Base-by-base conservation (phyloP, 2,113 vertebrate genomes). In the Cavia porcellus region DNA sequence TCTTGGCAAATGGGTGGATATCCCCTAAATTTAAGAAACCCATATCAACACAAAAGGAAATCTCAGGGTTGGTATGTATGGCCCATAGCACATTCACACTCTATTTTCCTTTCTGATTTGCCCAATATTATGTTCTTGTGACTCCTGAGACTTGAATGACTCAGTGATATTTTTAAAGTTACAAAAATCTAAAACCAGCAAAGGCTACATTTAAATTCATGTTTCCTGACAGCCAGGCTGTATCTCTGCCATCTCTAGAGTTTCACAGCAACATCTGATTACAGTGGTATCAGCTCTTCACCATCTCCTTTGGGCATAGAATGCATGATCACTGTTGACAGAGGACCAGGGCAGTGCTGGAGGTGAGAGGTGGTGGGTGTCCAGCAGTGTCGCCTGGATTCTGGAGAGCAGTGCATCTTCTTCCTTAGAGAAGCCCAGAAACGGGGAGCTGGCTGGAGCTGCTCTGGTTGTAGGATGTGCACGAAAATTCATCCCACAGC, bases 381-480 rank as follows among this genome's bases (percentile, higher is more conserved):
- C 3, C 1, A 35, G 1, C 20, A 20, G 24, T 62, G 50, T 61
- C 42, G 3, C 12, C 5, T 61, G 4, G 11, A 70, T 38, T 50
- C 45, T 68, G 32, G 19, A 22, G 22, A 25, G 4, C 4, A 12
- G 30, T 1, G 12, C 7, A 7, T 17, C 12, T 3, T 25, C 42
- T 85, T 20, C 32, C 10, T 9, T 2, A 32, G 42, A 62, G 35
- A 50, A 45, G 35, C n/a, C n/a, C 68, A 38, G 17, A 50, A 4
- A 32, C 10, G 3, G 42, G 14, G 61, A 17, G 19, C n/a, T 38
- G 0, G 3, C 28, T 22, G 4, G 68, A 50, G 17, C 22, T 25
- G 2, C 70, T 38, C 55, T 8, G 55, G 7, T 4, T n/a, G 15
- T 7, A 3, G 2, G 6, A 2, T 4, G 4, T 57, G 19, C 17